phyloP scores from a whole-genome alignment of 2,797 vertebrate species.

The Toxotes lorentzi region DNA sequence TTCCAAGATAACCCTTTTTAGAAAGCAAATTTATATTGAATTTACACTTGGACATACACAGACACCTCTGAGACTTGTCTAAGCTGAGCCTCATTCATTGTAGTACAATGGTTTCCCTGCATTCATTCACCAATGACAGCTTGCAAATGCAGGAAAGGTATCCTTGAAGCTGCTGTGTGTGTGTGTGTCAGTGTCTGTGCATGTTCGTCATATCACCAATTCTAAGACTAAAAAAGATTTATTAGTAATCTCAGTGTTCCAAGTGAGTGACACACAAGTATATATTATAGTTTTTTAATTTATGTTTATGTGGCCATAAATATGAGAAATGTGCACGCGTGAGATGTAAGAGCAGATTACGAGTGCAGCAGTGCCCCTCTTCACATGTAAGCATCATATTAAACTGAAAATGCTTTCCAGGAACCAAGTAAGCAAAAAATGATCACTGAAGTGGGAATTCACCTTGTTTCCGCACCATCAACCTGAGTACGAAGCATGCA shows the following conservation, averaged over 20 bases:
- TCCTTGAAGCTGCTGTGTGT: no score
- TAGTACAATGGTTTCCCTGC: neutral
- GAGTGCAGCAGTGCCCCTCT: neutral
- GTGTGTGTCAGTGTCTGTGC: no score
- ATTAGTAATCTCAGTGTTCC: no score
- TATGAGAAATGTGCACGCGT: neutral
- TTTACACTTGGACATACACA: neutral
- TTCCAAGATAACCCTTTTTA: neutral
- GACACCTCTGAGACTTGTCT: constrained; percentile 1
- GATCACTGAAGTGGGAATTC: neutral
- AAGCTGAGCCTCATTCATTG: constrained; percentile 1
- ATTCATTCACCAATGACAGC: no score
- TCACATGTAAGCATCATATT: neutral
- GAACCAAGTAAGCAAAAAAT: neutral
- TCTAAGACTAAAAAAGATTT: no score
- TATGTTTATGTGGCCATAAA: neutral
- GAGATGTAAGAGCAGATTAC: neutral
- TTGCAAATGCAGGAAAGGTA: no score
- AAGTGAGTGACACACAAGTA: neutral
- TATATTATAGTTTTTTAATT: no score
- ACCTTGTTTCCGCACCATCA: neutral
- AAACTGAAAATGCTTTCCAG: neutral
- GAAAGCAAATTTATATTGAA: neutral
- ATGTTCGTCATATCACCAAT: neutral
- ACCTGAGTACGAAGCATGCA: neutral